phyloP scores from a whole-genome alignment of 2,888 invertebrate species.

The Dicyrtomina minuta region DNA sequence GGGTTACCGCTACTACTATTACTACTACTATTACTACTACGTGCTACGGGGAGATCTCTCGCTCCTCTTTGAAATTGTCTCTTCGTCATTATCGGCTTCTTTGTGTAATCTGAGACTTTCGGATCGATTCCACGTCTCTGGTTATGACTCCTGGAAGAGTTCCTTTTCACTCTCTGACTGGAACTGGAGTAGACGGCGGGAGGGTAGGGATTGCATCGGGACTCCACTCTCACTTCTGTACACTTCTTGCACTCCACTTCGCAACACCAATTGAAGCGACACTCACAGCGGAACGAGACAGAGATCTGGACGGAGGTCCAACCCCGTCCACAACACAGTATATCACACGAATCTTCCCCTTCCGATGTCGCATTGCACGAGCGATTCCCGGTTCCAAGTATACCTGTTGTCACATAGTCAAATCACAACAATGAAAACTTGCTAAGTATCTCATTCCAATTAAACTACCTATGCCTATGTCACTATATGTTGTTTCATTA shows the following conservation, averaged over 20 bases:
- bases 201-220: conserved; percentile 23
- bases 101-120: conserved; percentile 15
- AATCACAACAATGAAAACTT: conserved; percentile 58
- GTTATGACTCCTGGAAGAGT: not conserved
- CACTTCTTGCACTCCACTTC: conserved; percentile 84
- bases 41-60: too few species aligned
- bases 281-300: conserved; percentile 60
- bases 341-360: conserved; percentile 83
- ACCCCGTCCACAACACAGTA: conserved; percentile 82
- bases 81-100: conserved; percentile 16
- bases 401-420: conserved; percentile 63
- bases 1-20: too few species aligned
- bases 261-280: conserved; percentile 90
- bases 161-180: not conserved
- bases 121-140: not conserved
- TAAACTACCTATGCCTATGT: too few species aligned
- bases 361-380: conserved; percentile 79
- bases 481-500: too few species aligned
- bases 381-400: conserved; percentile 75
- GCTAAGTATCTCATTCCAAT: not conserved
- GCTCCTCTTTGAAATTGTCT: not conserved
- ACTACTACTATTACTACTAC: too few species aligned
- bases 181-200: not conserved
- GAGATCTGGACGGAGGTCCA: conserved; percentile 61
- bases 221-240: conserved; percentile 40